Evolutionary conservation across 92 coral and sea anemone species (phyloP).

Genomic region (Galaxea fascicularis): DNA sequence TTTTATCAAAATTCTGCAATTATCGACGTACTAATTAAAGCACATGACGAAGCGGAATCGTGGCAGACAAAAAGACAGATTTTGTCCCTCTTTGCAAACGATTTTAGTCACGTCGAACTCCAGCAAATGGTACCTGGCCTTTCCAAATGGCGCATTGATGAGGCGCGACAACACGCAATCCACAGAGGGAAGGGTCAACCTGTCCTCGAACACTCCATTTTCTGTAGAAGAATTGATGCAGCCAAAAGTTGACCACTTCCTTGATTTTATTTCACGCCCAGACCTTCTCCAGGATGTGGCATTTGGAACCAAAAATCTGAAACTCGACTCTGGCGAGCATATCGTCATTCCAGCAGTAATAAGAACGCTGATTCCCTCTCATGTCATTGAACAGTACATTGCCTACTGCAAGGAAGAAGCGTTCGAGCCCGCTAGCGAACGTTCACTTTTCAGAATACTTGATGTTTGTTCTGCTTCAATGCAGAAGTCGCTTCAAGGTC

Average conservation of each 20-base stretch:
- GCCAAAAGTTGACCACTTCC: slow-evolving; percentile 5
- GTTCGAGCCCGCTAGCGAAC: slow-evolving; percentile 35
- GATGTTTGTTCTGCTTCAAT: too few species aligned
- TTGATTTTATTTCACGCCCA: slow-evolving; percentile 53
- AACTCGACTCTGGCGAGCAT: too few species aligned
- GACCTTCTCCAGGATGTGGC: slow-evolving; percentile 53
- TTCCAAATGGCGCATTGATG: slow-evolving; percentile 54
- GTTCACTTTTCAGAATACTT: too few species aligned
- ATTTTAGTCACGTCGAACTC: slow-evolving; percentile 30
- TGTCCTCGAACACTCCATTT: slow-evolving; percentile 12
- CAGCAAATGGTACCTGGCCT: slow-evolving; percentile 54
- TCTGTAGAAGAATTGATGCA: slow-evolving; percentile 13
- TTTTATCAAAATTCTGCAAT: slow-evolving; percentile 31
- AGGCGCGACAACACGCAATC: too few species aligned
- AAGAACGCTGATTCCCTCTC: slow-evolving; percentile 50
- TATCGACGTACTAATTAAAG: slow-evolving; percentile 42
- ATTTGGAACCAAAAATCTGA: slow-evolving; percentile 33
- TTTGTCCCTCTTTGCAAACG: slow-evolving; percentile 56
- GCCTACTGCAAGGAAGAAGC: slow-evolving; percentile 27
- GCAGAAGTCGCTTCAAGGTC: too few species aligned
- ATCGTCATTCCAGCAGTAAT: slow-evolving; percentile 44
- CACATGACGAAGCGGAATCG: slow-evolving; percentile 42
- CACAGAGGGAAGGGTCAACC: slow-evolving; percentile 34
- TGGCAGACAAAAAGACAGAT: too few species aligned
- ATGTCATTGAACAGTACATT: slow-evolving; percentile 36